Percentiles rank a stretch among this genome's conserved stretches.
Evolutionary conservation across 2,888 invertebrate species (phyloP).

Genomic region (Drosophila meridionalis): DNA sequence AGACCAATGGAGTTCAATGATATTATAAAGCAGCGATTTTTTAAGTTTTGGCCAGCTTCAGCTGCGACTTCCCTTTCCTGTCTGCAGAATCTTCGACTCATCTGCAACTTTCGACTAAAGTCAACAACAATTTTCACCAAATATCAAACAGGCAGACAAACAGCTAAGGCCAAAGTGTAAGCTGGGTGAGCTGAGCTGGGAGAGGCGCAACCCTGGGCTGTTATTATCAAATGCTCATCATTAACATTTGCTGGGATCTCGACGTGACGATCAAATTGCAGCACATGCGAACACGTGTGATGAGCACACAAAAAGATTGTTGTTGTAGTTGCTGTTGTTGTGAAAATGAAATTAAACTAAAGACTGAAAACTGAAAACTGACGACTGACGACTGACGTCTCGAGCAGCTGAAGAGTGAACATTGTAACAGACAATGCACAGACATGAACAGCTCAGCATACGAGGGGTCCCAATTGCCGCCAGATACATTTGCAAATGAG

Average conservation of each 20-base stretch:
- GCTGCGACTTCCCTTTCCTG: constrained; percentile 36
- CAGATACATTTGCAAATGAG: constrained; percentile 75
- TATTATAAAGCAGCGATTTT: neutral
- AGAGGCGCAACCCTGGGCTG: constrained; percentile 26
- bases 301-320: constrained; percentile 27
- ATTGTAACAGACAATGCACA: constrained; percentile 61
- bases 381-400: constrained; percentile 6
- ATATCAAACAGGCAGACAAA: constrained; percentile 48
- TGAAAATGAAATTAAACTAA: constrained; percentile 78
- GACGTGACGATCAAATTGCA: constrained; percentile 74
- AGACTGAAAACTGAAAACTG: constrained; percentile 39
- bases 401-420: constrained; percentile 10
- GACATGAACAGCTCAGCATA: constrained; percentile 21
- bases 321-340: constrained; percentile 42
- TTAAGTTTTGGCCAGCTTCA: neutral
- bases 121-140: constrained; percentile 55
- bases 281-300: constrained; percentile 73
- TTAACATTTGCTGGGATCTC: constrained; percentile 68
- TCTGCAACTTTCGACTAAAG: constrained; percentile 57
- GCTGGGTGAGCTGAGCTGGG: constrained; percentile 7
- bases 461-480: constrained; percentile 63
- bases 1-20: neutral
- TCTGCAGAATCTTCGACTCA: constrained; percentile 15
- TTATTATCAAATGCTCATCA: constrained; percentile 77
- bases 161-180: constrained; percentile 27